phyloP scores from a whole-genome alignment of 2,797 vertebrate species.

The Myotis daubentonii region DNA sequence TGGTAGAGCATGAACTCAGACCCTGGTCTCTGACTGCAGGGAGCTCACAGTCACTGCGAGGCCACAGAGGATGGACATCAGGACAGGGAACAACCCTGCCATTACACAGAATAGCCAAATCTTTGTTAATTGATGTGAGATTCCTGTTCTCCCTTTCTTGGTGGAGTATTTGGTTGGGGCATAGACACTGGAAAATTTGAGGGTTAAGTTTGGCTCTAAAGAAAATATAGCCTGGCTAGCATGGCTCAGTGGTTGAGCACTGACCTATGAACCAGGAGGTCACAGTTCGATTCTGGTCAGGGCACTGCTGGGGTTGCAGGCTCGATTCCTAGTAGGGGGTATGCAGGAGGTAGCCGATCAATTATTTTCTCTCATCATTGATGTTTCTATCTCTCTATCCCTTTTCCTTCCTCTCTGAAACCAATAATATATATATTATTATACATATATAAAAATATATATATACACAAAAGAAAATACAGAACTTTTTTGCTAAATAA shows the following conservation, averaged over 20 bases:
- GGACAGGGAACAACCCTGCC: neutral
- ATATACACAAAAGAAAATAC: neutral
- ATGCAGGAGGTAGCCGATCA: too few species aligned
- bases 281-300: too few species aligned
- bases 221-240: too few species aligned
- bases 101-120: neutral
- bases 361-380: too few species aligned
- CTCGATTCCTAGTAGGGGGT: too few species aligned
- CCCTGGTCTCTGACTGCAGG: slow-evolving; percentile 30
- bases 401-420: too few species aligned
- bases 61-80: neutral
- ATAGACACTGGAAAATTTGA: neutral
- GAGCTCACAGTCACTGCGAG: neutral
- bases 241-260: too few species aligned
- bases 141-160: neutral
- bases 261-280: too few species aligned
- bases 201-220: neutral
- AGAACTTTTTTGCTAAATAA: neutral
- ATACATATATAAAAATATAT: too few species aligned
- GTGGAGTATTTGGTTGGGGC: neutral
- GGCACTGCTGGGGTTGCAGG: too few species aligned
- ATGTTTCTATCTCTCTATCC: too few species aligned
- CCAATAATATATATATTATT: too few species aligned
- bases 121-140: neutral
- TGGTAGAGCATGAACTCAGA: neutral